Percentiles rank a stretch among this genome's conserved stretches.
phyloP scores from a whole-genome alignment of 1,140 invertebrate species.

The Lutraria rhynchaena region DNA sequence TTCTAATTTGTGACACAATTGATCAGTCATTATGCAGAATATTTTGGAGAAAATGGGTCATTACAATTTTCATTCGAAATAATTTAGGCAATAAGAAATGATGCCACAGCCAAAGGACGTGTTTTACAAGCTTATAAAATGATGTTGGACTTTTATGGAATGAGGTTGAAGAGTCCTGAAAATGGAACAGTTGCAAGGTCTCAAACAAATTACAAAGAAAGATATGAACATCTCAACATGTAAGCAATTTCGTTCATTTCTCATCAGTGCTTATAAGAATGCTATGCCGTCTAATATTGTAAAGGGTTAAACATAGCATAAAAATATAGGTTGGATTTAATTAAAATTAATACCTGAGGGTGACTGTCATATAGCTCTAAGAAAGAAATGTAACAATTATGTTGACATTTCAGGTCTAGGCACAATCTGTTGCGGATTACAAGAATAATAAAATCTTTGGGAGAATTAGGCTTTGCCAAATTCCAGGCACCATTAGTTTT shows the following conservation, averaged over 20 bases:
- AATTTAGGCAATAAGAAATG: slow-evolving; percentile 66
- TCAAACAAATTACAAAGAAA: slow-evolving; percentile 67
- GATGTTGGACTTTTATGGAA: slow-evolving; percentile 81
- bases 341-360: no score
- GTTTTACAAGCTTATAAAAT: slow-evolving; percentile 73
- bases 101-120: slow-evolving; percentile 54
- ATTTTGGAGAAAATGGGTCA: no score
- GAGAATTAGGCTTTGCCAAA: slow-evolving; percentile 11
- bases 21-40: no score
- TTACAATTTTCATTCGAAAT: no score
- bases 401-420: slow-evolving; percentile 6
- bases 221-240: slow-evolving; percentile 76
- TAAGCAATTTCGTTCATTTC: no score
- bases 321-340: no score
- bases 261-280: no score
- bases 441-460: slow-evolving; percentile 33
- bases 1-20: no score
- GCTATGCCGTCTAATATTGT: no score
- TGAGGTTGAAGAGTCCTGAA: slow-evolving; percentile 67
- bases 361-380: no score
- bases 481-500: slow-evolving; percentile 23
- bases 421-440: slow-evolving; percentile 25
- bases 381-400: no score
- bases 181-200: slow-evolving; percentile 66
- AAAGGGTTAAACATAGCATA: no score